Base-by-base conservation (phyloP, 2,888 invertebrate genomes). In the Oeneis ivallda region DNA sequence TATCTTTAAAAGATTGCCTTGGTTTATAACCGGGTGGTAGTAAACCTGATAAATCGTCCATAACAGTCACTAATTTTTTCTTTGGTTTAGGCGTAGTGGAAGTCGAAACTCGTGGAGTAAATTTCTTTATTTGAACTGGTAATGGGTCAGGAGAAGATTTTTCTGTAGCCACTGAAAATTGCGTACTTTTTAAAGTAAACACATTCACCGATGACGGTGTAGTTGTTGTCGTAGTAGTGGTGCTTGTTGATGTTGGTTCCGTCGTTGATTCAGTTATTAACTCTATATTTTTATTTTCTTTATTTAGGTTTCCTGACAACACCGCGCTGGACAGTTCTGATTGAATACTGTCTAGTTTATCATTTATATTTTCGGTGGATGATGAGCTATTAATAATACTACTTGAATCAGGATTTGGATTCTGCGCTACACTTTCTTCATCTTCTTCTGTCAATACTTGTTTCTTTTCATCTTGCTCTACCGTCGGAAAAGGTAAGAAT, bases 341-440 rank as follows among this genome's bases (percentile, higher is more conserved):
- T 76, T 97, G 97, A 11, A 96, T 96, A 62, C 96, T 93, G 80
- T 97, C 97, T 71, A 97, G 87, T 83, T 97, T 97, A 76, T 97
- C 97, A 71, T 96, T 96, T 56, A 97, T 95, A 77, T 96, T 97
- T 87, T 96, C 96, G 2, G 96, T 96, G 0, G 96, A 96, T 9
- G 92, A 92, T 0, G 92, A 80, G 71, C 75, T 77, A 62, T 75
- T 80, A 34, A 71, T 74, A 0, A 76, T 58, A 47, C 75, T 73
- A 71, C 74, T 78, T 47, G 71, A 74, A 39, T 85, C 84, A 58
- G 78, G 75, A 68, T 71, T 79, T 67, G 85, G 90, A 74, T 83
- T 87, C 80, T 79, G 87, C 59, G 89, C 90, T 0, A 89, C 86
- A 37, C 72, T 74, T 47, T 78, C 80, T 34, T 79, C 81, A 60